Conservation (phyloP, 2,797 vertebrate species). For the Enoplosus armatus region DNA sequence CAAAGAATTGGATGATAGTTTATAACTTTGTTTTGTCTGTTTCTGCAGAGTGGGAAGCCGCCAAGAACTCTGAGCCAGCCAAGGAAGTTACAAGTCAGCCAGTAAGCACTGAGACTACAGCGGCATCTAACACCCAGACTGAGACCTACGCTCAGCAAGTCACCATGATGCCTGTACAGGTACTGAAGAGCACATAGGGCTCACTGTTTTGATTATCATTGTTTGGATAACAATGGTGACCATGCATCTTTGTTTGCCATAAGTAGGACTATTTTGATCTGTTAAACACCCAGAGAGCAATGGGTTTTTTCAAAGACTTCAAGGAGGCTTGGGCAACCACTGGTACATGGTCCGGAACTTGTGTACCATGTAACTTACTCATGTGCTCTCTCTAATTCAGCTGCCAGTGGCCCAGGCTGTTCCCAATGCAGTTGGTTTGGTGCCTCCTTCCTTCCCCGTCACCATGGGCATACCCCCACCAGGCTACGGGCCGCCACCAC, state of each 20-base stretch:
- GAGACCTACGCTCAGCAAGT: slow-evolving; percentile 94
- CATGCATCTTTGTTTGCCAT: neutral
- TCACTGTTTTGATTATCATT: neutral
- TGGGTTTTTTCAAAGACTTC: neutral
- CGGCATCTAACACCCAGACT: slow-evolving; percentile 86
- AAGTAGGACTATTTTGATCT: neutral
- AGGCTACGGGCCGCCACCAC: slow-evolving; percentile 94
- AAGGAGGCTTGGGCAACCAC: neutral
- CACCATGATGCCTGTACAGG: slow-evolving; percentile 95
- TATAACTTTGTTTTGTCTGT: slow-evolving; percentile 2
- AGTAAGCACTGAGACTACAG: slow-evolving; percentile 83
- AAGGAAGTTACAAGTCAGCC: slow-evolving; percentile 90
- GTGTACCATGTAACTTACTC: neutral
- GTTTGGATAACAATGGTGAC: neutral
- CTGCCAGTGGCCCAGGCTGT: slow-evolving; percentile 94
- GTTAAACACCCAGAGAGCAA: neutral
- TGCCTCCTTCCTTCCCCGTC: slow-evolving; percentile 94
- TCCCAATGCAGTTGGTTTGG: slow-evolving; percentile 92
- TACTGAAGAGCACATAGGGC: slow-evolving; percentile 58
- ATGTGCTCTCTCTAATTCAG: slow-evolving; percentile 73
- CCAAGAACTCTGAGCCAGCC: slow-evolving; percentile 89
- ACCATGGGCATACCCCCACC: slow-evolving; percentile 97
- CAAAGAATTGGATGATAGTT: slow-evolving; percentile 10
- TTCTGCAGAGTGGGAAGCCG: slow-evolving; percentile 94
- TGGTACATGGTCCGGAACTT: neutral